phyloP scores from a whole-genome alignment of 2,888 invertebrate genomes.

The Panorpa germanica region DNA sequence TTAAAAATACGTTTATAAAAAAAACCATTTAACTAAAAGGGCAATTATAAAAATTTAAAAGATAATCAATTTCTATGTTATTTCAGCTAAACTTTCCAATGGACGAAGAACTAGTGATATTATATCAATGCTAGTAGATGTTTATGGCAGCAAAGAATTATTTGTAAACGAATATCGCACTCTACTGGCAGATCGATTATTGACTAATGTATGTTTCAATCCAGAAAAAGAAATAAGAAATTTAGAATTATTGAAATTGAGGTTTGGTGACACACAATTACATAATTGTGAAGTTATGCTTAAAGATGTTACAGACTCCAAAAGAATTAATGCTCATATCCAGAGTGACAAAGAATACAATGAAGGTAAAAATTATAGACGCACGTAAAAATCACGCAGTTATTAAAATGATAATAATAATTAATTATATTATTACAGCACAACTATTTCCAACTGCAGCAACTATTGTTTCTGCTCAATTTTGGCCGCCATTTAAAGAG shows the following conservation, averaged over 20 bases:
- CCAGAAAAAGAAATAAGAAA: constrained; percentile 83
- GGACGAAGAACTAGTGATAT: no score
- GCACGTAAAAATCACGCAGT: constrained; percentile 22
- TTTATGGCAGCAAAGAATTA: constrained; percentile 94
- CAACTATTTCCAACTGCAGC: constrained; percentile 51
- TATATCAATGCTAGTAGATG: constrained; percentile 94
- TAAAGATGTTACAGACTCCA: constrained; percentile 91
- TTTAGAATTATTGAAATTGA: constrained; percentile 77
- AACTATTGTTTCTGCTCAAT: constrained; percentile 92
- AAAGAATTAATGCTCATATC: constrained; percentile 73
- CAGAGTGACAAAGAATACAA: constrained; percentile 48
- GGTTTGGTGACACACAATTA: constrained; percentile 90
- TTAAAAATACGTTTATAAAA: no score
- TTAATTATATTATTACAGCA: constrained; percentile 12
- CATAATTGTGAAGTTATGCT: constrained; percentile 98
- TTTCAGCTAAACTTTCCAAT: no score
- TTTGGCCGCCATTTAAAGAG: constrained; percentile 95
- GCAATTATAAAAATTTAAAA: no score
- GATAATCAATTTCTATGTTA: no score
- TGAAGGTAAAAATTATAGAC: constrained; percentile 23
- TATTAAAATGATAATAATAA: not conserved
- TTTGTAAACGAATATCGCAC: constrained; percentile 97
- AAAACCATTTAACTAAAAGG: no score
- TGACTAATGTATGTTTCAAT: constrained; percentile 70
- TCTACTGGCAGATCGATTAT: constrained; percentile 72